Evolutionary conservation across 2,888 invertebrate species (phyloP).

Genomic region (Encarsia formosa): DNA sequence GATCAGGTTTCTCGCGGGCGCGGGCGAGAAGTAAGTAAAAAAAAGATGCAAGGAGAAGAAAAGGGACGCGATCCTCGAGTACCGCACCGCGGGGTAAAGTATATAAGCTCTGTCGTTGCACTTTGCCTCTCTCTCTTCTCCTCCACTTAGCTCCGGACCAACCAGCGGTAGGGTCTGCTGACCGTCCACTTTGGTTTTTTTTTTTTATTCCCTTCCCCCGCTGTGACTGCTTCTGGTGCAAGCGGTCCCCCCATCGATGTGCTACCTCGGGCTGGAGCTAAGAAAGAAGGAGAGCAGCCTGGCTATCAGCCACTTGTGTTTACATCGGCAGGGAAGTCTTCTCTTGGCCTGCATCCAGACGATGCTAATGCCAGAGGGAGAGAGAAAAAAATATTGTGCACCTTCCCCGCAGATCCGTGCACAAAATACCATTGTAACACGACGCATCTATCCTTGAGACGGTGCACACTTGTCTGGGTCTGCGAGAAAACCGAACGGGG

Average conservation of each 20-base stretch:
- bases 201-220: not conserved
- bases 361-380: no score
- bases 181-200: not conserved
- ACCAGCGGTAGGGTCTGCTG: no score
- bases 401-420: no score
- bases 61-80: slow-evolving; percentile 37
- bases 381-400: no score
- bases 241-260: no score
- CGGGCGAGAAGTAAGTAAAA: slow-evolving; percentile 11
- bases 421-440: no score
- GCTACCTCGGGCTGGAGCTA: no score
- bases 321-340: no score
- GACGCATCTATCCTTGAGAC: not conserved
- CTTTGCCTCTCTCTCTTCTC: slow-evolving; percentile 33
- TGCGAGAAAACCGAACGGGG: not conserved
- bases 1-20: slow-evolving; percentile 28
- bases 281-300: slow-evolving; percentile 28
- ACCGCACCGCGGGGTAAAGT: slow-evolving; percentile 38
- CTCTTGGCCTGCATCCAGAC: no score
- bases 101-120: slow-evolving; percentile 43
- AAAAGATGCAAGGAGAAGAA: slow-evolving; percentile 7
- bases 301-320: slow-evolving; percentile 49
- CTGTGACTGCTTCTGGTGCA: no score
- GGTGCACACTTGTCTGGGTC: not conserved
- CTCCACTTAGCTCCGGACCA: not conserved